These are phyloP conservation scores for Formicarius rufipectus DNA, from an alignment of 2,113 vertebrate genomes.

Conservation along the genomic window DNA sequence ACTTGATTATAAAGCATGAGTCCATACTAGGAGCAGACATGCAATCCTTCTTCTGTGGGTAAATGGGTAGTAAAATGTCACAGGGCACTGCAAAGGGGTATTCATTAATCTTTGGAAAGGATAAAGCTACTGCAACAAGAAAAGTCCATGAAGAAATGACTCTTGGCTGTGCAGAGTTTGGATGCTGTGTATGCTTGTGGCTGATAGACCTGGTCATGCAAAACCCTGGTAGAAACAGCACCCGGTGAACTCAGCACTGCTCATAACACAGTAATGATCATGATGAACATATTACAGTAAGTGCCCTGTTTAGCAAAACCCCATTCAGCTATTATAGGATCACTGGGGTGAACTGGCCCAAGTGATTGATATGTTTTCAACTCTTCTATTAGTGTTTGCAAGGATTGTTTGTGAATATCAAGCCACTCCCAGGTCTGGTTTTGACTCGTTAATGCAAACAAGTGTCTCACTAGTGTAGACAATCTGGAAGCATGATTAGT, in stretches of 20 bases:
- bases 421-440: background rate
- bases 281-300: accelerated
- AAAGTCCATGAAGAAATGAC: background rate
- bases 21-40: background rate
- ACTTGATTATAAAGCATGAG: background rate
- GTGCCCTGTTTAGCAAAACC: background rate
- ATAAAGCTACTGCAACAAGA: background rate
- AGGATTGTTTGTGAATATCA: background rate
- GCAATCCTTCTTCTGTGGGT: background rate
- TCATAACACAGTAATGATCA: accelerated
- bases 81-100: background rate
- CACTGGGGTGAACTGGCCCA: background rate
- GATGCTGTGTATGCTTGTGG: background rate
- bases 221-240: background rate
- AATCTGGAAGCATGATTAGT: background rate
- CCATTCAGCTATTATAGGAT: background rate
- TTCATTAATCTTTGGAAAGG: background rate
- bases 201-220: background rate
- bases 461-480: background rate
- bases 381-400: background rate
- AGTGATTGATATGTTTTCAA: background rate
- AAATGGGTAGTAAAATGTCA: background rate
- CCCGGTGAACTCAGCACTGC: background rate
- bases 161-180: background rate
- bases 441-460: background rate